phyloP scores from a whole-genome alignment of 2,888 invertebrate genomes.

The Tenthredo mesomela region DNA sequence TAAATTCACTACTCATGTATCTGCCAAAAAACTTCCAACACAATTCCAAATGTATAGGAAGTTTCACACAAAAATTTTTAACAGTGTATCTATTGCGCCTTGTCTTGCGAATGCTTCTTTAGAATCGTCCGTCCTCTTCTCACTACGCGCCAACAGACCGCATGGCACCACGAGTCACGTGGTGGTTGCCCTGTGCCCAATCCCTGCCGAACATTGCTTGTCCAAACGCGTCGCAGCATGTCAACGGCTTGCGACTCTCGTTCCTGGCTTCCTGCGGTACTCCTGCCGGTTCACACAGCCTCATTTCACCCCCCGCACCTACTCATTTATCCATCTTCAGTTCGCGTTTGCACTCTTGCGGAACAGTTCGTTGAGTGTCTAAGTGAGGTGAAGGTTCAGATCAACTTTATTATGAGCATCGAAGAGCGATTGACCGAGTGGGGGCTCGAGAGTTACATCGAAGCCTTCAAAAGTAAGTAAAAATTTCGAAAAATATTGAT shows the following conservation, averaged over 20 bases:
- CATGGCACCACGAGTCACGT: background rate
- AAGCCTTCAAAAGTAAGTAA: conserved; percentile 25
- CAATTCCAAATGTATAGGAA: too few species aligned
- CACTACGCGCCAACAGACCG: background rate
- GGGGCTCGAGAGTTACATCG: conserved; percentile 12
- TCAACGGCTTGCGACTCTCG: background rate
- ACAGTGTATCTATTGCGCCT: too few species aligned
- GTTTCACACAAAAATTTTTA: too few species aligned
- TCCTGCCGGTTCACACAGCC: too few species aligned
- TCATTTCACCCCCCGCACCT: background rate
- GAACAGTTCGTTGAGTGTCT: background rate
- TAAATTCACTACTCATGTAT: too few species aligned
- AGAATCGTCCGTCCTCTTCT: background rate
- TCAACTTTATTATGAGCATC: background rate
- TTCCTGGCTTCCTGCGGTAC: background rate
- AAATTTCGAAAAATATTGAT: conserved; percentile 21
- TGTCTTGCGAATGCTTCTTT: background rate
- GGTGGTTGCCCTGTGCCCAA: background rate
- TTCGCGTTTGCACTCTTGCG: background rate
- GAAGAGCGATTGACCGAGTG: conserved; percentile 5
- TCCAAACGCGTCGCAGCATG: background rate
- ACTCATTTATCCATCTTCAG: background rate
- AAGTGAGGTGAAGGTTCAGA: background rate
- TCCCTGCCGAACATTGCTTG: background rate
- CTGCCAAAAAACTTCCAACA: too few species aligned